Evolutionary conservation across 2,113 vertebrate genomes (phyloP), one percentile per base, ranked within the genome.

Genomic region (Thamnophis sirtalis): DNA sequence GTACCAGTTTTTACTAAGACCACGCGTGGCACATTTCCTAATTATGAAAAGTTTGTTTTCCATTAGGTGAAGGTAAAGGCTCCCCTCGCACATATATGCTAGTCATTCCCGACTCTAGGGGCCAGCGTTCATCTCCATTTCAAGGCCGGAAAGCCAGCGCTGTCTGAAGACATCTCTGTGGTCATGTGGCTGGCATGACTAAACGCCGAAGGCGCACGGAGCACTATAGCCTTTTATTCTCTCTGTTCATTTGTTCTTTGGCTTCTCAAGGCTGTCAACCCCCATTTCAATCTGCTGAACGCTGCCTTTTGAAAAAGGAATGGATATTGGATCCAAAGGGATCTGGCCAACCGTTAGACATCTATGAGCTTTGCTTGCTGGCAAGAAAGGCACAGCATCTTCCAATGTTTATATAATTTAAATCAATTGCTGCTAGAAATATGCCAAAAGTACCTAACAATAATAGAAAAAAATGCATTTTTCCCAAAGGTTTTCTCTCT

Each of bases 301-400:
- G 88, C 7, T 93, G 54, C 94, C 84, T 93, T 85, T 10, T 93
- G 92, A 95, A 58, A 95, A 95, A 93, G 87, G 33, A 68, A 93
- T 8, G 90, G 94, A 94, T 33, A 0, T 94, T 91, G 92, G 89
- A 43, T n/a, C 60, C 43, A 73, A 91, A 88, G 49, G 80, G 93
- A 94, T 91, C 56, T 92, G 89, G 54, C 92, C 89, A 84, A 87
- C 55, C 87, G 68, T 43, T 10, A 92, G 89, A 28, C 2, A 94
- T 92, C 22, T 0, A 3, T 0, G 3, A n/a, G 1, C 10, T 4
- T 17, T 56, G 43, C 93, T 92, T 87, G 93, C 26, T 88, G 88
- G 56, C 26, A 89, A 2, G 4, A 26, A 94, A 89, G n/a, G 58
- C 50, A 55, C 60, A 54, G 17, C 54, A n/a, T 33, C 84, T 87